Percentiles rank a stretch among this genome's conserved stretches.
Evolutionary conservation across 2,888 invertebrate species (phyloP).

Genomic region (Cephus rjabovi): DNA sequence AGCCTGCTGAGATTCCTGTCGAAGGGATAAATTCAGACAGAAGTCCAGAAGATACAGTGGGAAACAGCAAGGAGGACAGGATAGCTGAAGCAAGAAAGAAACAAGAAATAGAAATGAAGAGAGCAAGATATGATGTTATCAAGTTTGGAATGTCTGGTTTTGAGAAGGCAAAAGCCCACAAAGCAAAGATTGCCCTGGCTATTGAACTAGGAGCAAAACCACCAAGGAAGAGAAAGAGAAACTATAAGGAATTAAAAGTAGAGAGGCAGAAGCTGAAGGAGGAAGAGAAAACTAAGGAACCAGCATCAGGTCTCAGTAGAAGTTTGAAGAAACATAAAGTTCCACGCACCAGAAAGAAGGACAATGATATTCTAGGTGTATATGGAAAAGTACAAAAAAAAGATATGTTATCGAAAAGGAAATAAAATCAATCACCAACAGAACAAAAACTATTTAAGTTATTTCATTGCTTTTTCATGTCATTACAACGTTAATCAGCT

Average conservation of each 20-base stretch:
- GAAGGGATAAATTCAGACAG: slow-evolving; percentile 15
- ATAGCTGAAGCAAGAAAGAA: slow-evolving; percentile 45
- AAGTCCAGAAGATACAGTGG: background rate
- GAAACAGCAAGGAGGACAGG: background rate
- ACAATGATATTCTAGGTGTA: slow-evolving; percentile 45
- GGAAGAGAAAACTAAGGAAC: slow-evolving; percentile 65
- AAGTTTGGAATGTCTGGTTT: slow-evolving; percentile 87
- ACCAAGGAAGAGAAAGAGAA: slow-evolving; percentile 74
- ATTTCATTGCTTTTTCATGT: slow-evolving; percentile 36
- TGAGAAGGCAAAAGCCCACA: slow-evolving; percentile 76
- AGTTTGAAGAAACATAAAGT: slow-evolving; percentile 40
- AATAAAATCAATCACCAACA: slow-evolving; percentile 9
- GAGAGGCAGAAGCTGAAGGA: slow-evolving; percentile 72
- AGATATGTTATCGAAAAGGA: slow-evolving; percentile 19
- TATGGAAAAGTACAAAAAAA: slow-evolving; percentile 54
- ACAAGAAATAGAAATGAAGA: slow-evolving; percentile 78
- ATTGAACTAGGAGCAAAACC: slow-evolving; percentile 88
- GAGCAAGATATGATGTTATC: slow-evolving; percentile 82
- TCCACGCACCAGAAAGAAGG: slow-evolving; percentile 28
- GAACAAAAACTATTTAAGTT: slow-evolving; percentile 36
- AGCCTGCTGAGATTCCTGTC: background rate
- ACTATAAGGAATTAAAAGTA: slow-evolving; percentile 79
- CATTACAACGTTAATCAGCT: slow-evolving; percentile 45
- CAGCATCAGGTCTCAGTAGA: slow-evolving; percentile 40
- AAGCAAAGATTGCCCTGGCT: slow-evolving; percentile 82